phyloP scores from a whole-genome alignment of 1,140 invertebrate species.

The Leptinotarsa undecemlineata region DNA sequence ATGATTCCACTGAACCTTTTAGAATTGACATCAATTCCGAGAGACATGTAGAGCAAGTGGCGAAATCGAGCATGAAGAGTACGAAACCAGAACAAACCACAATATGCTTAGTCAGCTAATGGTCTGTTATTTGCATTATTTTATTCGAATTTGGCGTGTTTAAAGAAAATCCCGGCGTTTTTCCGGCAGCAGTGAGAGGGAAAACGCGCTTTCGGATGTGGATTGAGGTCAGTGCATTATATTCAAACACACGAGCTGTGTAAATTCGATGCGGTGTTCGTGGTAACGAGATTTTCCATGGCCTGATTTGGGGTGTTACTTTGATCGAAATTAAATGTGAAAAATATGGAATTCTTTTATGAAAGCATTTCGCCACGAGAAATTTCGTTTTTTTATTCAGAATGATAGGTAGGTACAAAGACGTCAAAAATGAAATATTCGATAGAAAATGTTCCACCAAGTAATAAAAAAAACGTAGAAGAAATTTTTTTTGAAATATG shows the following conservation, averaged over 20 bases:
- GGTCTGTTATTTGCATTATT: slow-evolving; percentile 21
- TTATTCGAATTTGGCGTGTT: slow-evolving; percentile 17
- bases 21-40: not conserved
- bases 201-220: not conserved
- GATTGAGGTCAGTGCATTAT: slow-evolving; percentile 19
- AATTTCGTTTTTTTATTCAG: too few relatives aligned
- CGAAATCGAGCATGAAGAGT: not conserved
- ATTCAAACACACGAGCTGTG: slow-evolving; percentile 9
- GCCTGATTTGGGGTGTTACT: too few relatives aligned
- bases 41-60: not conserved
- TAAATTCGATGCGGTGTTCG: not conserved
- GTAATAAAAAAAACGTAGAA: too few relatives aligned
- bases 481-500: too few relatives aligned
- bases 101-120: slow-evolving; percentile 13
- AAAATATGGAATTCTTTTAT: too few relatives aligned
- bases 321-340: too few relatives aligned
- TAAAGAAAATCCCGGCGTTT: not conserved
- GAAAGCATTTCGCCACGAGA: too few relatives aligned
- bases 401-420: too few relatives aligned
- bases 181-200: not conserved
- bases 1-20: too few relatives aligned
- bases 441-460: too few relatives aligned
- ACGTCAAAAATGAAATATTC: too few relatives aligned
- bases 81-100: slow-evolving; percentile 10
- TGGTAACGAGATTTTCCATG: too few relatives aligned